Percentiles rank a stretch among this genome's conserved stretches.
phyloP scores from a whole-genome alignment of 2,113 vertebrate species.

The Gnathonemus longibarbis region DNA sequence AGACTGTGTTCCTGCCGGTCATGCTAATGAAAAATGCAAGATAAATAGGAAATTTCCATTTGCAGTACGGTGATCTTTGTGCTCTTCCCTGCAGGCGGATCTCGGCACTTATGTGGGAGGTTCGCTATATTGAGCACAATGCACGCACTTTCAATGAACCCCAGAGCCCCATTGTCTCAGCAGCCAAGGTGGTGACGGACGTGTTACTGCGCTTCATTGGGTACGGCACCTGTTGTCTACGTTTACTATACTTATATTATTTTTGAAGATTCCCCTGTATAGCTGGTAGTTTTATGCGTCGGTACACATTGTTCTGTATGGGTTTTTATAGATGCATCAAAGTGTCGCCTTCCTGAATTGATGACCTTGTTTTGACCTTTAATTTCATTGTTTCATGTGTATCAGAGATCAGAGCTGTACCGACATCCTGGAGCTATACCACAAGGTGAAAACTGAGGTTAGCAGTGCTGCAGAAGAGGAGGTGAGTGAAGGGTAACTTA shows the following conservation, averaged over 20 bases:
- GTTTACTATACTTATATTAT: not conserved
- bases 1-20: not conserved
- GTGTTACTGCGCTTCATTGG: slow-evolving; percentile 88
- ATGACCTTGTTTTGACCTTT: slow-evolving; percentile 1
- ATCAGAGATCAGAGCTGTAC: slow-evolving; percentile 87
- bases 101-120: slow-evolving; percentile 98
- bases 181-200: slow-evolving; percentile 94
- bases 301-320: not conserved
- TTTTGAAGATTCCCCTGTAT: not conserved
- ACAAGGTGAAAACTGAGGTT: slow-evolving; percentile 77
- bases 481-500: slow-evolving; percentile 45
- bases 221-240: slow-evolving; percentile 51
- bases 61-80: not conserved
- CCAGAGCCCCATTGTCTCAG: slow-evolving; percentile 88
- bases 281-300: not conserved
- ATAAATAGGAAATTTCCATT: not conserved
- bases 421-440: slow-evolving; percentile 83
- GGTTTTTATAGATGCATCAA: not conserved
- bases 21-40: not conserved
- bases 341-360: not conserved
- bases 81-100: slow-evolving; percentile 69
- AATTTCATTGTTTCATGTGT: not conserved
- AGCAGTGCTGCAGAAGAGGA: slow-evolving; percentile 77
- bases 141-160: slow-evolving; percentile 96
- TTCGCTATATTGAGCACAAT: slow-evolving; percentile 95